Conservation (phyloP, 2,888 invertebrate species). For the Salticus scenicus region DNA sequence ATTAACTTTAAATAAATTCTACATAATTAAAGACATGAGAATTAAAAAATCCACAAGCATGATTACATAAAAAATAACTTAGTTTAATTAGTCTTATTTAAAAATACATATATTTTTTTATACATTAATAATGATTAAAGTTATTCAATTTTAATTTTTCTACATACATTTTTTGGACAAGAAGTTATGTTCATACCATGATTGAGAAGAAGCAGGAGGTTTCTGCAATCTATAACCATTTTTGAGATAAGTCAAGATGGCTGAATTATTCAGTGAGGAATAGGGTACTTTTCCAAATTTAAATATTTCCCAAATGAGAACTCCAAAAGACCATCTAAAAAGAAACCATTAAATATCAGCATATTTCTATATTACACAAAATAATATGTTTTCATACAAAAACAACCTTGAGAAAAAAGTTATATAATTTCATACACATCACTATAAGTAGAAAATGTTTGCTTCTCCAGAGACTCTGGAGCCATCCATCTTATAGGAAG, state of each 20-base stretch:
- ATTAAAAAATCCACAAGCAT: no score
- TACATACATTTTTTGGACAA: no score
- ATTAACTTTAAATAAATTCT: no score
- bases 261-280: background rate
- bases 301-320: constrained; percentile 72
- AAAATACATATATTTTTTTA: no score
- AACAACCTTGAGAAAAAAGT: background rate
- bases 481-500: constrained; percentile 59
- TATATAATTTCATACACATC: constrained; percentile 35
- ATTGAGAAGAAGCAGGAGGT: constrained; percentile 23
- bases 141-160: no score
- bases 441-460: constrained; percentile 31
- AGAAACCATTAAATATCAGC: background rate
- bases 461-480: constrained; percentile 53
- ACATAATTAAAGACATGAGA: no score
- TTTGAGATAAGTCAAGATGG: constrained; percentile 60
- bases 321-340: constrained; percentile 73
- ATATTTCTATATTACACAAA: background rate
- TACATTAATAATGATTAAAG: no score
- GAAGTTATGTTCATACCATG: constrained; percentile 35
- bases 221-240: constrained; percentile 33
- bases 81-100: no score
- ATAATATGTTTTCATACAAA: no score
- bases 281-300: constrained; percentile 68
- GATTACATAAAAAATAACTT: no score